Percentiles rank a stretch among this genome's conserved stretches.
Evolutionary conservation across 2,888 invertebrate species (phyloP).

Genomic region (Apodemia duryi): DNA sequence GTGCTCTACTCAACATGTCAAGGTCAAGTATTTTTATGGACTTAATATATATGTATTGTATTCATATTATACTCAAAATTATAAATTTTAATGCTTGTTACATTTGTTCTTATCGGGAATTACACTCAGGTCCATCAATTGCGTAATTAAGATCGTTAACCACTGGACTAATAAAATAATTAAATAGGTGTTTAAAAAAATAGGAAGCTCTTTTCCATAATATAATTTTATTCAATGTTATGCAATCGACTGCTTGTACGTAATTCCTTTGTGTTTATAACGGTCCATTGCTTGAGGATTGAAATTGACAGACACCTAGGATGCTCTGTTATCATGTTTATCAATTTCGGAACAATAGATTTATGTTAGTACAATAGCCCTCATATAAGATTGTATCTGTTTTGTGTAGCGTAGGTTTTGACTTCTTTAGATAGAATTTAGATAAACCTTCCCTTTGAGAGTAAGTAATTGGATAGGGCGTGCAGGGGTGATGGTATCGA

Average conservation of each 20-base stretch:
- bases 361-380: constrained; percentile 5
- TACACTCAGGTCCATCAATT: too few relatives aligned
- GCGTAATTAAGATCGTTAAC: too few relatives aligned
- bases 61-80: too few relatives aligned
- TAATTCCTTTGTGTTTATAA: background rate
- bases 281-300: background rate
- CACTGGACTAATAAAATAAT: too few relatives aligned
- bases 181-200: too few relatives aligned
- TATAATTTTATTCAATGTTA: background rate
- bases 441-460: constrained; percentile 58
- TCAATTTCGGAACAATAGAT: constrained; percentile 12
- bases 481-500: constrained; percentile 56
- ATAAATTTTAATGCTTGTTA: too few relatives aligned
- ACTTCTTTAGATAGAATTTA: constrained; percentile 67
- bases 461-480: constrained; percentile 73
- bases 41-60: too few relatives aligned
- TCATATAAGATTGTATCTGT: background rate
- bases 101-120: too few relatives aligned
- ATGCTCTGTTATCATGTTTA: constrained; percentile 8
- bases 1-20: too few relatives aligned
- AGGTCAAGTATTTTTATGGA: too few relatives aligned
- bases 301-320: constrained; percentile 12
- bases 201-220: too few relatives aligned
- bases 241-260: background rate
- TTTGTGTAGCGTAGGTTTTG: constrained; percentile 21